Percentiles rank a stretch among this genome's conserved stretches.
These are phyloP conservation scores for Linhomoeus sp. DNA, from an alignment of 2,888 invertebrate species.

Conservation along the genomic window DNA sequence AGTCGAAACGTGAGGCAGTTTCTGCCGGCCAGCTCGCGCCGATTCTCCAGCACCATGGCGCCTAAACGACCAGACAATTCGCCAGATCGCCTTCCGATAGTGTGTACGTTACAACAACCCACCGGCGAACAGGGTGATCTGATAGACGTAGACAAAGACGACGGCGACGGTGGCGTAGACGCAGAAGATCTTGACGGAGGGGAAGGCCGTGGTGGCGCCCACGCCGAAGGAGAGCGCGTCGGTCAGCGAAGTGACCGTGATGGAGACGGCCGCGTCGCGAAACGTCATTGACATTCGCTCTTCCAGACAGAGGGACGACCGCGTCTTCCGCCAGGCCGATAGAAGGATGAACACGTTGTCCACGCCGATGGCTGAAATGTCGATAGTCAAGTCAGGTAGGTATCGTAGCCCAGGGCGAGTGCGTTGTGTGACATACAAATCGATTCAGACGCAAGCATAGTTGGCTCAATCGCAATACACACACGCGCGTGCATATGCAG, in stretches of 20 bases:
- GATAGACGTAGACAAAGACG: constrained; percentile 70
- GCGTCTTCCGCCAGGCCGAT: constrained; percentile 76
- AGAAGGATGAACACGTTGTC: constrained; percentile 90
- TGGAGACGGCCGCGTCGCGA: constrained; percentile 80
- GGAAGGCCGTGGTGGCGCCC: constrained; percentile 75
- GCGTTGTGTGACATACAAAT: too few relatives aligned
- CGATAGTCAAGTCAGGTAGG: too few relatives aligned
- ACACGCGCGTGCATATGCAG: too few relatives aligned
- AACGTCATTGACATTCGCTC: constrained; percentile 68
- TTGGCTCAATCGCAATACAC: too few relatives aligned
- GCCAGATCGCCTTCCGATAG: too few relatives aligned
- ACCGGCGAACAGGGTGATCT: constrained; percentile 73
- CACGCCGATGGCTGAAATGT: constrained; percentile 62
- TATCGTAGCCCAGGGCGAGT: too few relatives aligned
- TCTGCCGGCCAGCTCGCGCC: constrained; percentile 9
- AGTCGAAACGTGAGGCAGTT: constrained; percentile 18
- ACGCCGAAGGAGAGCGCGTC: constrained; percentile 64
- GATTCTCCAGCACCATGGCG: constrained; percentile 3
- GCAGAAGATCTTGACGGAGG: constrained; percentile 76
- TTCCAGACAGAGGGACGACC: constrained; percentile 42
- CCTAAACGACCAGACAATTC: constrained; percentile 74
- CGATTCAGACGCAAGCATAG: too few relatives aligned
- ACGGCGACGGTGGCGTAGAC: constrained; percentile 81
- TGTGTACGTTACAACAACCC: neutral
- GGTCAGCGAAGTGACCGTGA: constrained; percentile 78